These are phyloP conservation scores for Cephalopterus ornatus DNA, from an alignment of 2,113 vertebrate genomes.

Conservation along the genomic window DNA sequence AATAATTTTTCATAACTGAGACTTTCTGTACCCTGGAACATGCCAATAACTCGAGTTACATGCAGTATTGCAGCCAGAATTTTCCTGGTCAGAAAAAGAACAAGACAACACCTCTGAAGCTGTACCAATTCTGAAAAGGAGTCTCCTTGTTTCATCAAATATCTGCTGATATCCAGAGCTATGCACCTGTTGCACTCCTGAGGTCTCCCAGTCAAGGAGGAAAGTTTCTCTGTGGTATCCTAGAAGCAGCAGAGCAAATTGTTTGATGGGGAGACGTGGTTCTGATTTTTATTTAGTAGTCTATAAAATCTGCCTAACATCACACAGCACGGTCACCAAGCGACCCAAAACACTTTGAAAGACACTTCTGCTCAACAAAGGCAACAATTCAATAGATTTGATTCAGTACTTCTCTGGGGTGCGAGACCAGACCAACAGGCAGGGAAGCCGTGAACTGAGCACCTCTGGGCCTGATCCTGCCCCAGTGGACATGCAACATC, in stretches of 20 bases:
- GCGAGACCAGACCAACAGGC: background rate
- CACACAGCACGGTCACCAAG: background rate
- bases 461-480: background rate
- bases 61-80: background rate
- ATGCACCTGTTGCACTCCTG: background rate
- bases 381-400: background rate
- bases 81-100: background rate
- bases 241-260: background rate
- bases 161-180: background rate
- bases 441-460: background rate
- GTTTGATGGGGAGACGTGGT: background rate
- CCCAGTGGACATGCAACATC: accelerated
- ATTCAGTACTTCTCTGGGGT: background rate
- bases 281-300: background rate
- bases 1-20: constrained; percentile 2
- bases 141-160: background rate
- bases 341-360: background rate
- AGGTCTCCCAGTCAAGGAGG: background rate
- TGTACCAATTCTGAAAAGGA: background rate
- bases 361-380: background rate
- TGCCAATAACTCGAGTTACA: background rate
- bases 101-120: background rate
- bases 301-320: background rate
- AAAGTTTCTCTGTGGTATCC: background rate
- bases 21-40: background rate